These are phyloP conservation scores for Coilia nasus DNA, from an alignment of 2,797 vertebrate genomes.

Conservation along the genomic window DNA sequence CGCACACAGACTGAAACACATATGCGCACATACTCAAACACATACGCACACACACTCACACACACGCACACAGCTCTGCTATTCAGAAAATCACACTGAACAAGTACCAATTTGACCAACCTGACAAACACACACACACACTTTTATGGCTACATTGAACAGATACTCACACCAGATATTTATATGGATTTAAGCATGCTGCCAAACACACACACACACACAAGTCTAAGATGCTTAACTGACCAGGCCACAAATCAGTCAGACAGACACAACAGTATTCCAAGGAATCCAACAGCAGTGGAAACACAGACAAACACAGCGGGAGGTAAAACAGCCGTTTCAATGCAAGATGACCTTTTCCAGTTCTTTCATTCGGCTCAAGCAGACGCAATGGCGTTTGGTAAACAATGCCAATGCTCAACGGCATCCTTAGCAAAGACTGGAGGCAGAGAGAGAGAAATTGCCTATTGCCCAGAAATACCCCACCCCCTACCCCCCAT, in stretches of 20 bases:
- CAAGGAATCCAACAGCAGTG: neutral
- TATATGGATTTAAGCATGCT: too few relatives aligned
- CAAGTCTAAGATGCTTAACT: neutral
- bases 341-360: slow-evolving; percentile 7
- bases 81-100: too few relatives aligned
- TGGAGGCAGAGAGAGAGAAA: neutral
- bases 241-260: slow-evolving; percentile 2
- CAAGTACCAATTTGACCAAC: too few relatives aligned
- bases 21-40: neutral
- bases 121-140: too few relatives aligned
- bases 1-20: slow-evolving; percentile 2
- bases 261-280: slow-evolving; percentile 5
- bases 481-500: neutral
- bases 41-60: slow-evolving; percentile 17
- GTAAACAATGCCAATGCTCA: neutral
- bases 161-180: too few relatives aligned
- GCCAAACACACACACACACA: neutral
- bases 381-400: slow-evolving; percentile 1
- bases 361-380: neutral
- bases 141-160: too few relatives aligned
- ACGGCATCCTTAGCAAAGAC: slow-evolving; percentile 15
- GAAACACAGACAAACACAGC: neutral
- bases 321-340: slow-evolving; percentile 15
- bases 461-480: neutral
- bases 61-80: neutral